phyloP scores from a whole-genome alignment of 2,797 vertebrate genomes.

The Enteromius afrohamiltoni region DNA sequence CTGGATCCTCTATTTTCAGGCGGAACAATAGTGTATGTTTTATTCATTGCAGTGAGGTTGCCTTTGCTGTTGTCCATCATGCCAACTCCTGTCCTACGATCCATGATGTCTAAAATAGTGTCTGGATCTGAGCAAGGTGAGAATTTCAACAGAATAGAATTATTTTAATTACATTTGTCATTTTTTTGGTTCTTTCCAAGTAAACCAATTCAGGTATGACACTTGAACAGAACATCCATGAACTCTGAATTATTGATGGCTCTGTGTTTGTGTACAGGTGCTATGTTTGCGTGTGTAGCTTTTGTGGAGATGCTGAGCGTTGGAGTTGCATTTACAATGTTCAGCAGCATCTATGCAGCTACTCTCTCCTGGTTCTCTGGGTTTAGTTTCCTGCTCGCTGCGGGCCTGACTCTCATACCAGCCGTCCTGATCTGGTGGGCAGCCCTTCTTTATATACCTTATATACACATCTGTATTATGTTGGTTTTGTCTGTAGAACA shows the following conservation, averaged over 20 bases:
- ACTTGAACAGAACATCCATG: no score
- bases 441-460: neutral
- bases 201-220: neutral
- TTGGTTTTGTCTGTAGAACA: neutral
- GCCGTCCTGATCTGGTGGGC: slow-evolving; percentile 77
- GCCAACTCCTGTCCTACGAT: slow-evolving; percentile 81
- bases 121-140: slow-evolving; percentile 81
- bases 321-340: slow-evolving; percentile 69
- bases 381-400: slow-evolving; percentile 81
- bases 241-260: neutral
- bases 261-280: slow-evolving; percentile 71
- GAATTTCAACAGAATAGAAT: slow-evolving; percentile 20
- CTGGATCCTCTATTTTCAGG: slow-evolving; percentile 5
- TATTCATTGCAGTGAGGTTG: slow-evolving; percentile 75
- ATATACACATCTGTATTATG: neutral
- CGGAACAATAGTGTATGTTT: neutral
- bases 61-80: slow-evolving; percentile 76
- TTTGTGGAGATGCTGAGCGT: slow-evolving; percentile 81
- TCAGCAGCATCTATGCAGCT: slow-evolving; percentile 79
- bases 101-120: slow-evolving; percentile 85
- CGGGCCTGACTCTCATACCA: slow-evolving; percentile 78
- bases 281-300: slow-evolving; percentile 83
- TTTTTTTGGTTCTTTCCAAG: neutral
- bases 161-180: neutral
- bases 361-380: slow-evolving; percentile 84